Evolutionary conservation across 2,888 invertebrate genomes (phyloP), one percentile per base, ranked within the genome.

Genomic region (Watsonalla cultraria): DNA sequence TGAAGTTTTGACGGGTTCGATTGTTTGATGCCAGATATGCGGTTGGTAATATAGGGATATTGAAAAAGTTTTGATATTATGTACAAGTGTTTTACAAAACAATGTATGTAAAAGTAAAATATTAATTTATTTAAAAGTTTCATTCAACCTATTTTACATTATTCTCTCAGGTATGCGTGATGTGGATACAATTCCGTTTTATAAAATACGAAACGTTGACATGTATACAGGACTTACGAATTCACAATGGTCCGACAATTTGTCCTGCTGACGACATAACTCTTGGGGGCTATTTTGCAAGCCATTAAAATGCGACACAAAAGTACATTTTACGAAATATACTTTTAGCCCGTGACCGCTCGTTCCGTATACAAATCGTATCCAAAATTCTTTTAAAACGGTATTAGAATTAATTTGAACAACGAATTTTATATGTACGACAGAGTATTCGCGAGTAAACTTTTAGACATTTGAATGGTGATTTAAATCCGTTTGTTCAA

Each of bases 211-310:
- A 11, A 66, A 73, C 70, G 72, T 64, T 68, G 64, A 69, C 11
- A 78, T 75, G 67, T 63, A 65, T 74, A 71, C 66, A 66, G 64
- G 54, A 65, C 72, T 73, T 72, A 76, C 78, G 77, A 76, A 84
- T 80, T 75, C 72, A 76, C 77, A 78, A 78, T 74, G 76, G 75
- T 76, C 75, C 74, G 72, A 81, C 81, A 80, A 83, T 85, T 84
- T 84, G 83, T 84, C 78, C 76, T 66, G 62, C 70, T 75, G 76
- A 76, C 78, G 70, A 76, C 72, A 79, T 82, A 82, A 79, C 77
- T 82, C 77, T 72, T 61, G 65, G 67, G 68, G 70, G 71, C 73
- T 77, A 80, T 83, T 84, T 80, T 73, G 76, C 72, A 72, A 75
- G 66, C 77, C 72, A 76, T 84, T 78, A 78, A 72, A 73, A 68